Conservation (phyloP, 2,888 invertebrate genomes). For the Caenorhabditis sinica region DNA sequence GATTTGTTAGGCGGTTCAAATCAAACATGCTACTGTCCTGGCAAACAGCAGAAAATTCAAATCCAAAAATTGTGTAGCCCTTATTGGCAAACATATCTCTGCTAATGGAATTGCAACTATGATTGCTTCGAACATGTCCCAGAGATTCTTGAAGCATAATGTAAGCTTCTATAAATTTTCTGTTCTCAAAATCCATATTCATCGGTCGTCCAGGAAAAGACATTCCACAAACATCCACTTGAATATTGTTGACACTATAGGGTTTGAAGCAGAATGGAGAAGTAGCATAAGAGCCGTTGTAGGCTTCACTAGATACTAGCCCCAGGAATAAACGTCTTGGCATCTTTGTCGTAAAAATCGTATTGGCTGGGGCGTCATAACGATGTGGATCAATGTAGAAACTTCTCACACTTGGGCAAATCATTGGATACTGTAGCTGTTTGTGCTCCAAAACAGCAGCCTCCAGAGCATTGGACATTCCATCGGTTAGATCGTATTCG, state of each 20-base stretch:
- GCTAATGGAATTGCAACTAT: conserved; percentile 7
- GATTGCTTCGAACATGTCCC: neutral
- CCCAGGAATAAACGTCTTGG: conserved; percentile 14
- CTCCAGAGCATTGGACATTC: conserved; percentile 14
- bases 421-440: conserved; percentile 8
- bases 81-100: neutral
- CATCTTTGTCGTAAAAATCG: conserved; percentile 24
- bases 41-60: conserved; percentile 24
- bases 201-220: conserved; percentile 10
- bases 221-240: conserved; percentile 24
- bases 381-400: conserved; percentile 19
- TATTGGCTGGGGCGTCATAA: conserved; percentile 13
- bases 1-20: neutral
- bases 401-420: neutral
- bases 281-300: conserved; percentile 6
- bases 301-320: conserved; percentile 2
- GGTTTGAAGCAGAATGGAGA: conserved; percentile 32
- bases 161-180: conserved; percentile 9
- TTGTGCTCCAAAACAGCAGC: conserved; percentile 14
- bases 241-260: neutral
- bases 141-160: conserved; percentile 13
- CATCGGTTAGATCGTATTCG: conserved; percentile 27
- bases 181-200: neutral
- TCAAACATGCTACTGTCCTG: conserved; percentile 10
- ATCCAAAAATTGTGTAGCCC: conserved; percentile 29